Evolutionary conservation across 2,888 invertebrate genomes (phyloP).

Genomic region (Perithous albicinctus): DNA sequence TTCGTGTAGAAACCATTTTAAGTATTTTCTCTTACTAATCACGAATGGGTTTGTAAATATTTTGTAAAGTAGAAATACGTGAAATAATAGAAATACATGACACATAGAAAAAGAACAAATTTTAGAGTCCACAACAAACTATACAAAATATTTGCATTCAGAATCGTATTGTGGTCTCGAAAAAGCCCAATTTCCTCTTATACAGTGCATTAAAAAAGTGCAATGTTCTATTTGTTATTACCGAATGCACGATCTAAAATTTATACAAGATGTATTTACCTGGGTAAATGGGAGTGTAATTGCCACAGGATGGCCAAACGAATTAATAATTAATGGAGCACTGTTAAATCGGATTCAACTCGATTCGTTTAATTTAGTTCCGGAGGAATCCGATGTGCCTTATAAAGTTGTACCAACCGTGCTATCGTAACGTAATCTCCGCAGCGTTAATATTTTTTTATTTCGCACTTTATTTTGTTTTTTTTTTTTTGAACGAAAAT

Average conservation of each 20-base stretch:
- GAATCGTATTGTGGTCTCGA: not conserved
- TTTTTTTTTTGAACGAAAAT: conserved; percentile 39
- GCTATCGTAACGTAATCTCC: not conserved
- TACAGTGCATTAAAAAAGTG: not conserved
- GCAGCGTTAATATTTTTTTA: not conserved
- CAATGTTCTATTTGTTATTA: not conserved
- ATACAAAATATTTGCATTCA: not conserved
- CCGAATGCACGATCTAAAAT: not conserved
- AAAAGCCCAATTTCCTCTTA: not conserved
- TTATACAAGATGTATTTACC: not conserved
- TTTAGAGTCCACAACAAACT: not conserved
- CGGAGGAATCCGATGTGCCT: not conserved
- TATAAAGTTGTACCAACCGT: not conserved
- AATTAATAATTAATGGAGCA: not conserved
- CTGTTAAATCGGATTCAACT: conserved; percentile 17
- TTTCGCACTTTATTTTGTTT: not conserved
- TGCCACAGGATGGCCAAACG: not conserved
- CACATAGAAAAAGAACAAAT: too few species aligned
- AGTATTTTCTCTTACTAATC: too few species aligned
- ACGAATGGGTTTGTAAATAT: too few species aligned
- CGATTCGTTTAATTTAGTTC: not conserved
- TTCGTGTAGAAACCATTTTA: too few species aligned
- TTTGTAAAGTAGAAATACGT: too few species aligned
- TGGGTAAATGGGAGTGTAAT: not conserved
- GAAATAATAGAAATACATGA: too few species aligned